Base-by-base conservation (phyloP, 2,888 invertebrate genomes). In the Meta bourneti region DNA sequence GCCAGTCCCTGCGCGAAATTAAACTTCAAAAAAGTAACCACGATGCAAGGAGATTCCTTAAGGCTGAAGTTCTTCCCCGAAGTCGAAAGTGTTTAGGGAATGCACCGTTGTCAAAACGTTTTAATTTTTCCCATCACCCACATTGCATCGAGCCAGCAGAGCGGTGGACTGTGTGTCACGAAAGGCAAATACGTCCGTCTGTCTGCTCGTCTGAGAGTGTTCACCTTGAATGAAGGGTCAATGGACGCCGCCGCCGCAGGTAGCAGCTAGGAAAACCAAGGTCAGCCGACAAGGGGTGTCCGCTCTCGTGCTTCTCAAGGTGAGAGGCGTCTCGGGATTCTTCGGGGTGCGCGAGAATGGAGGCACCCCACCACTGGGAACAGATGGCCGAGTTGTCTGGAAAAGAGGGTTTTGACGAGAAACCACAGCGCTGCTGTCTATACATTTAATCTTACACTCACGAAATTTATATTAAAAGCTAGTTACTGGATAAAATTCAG, bases 161-260 rank as follows among this genome's bases (percentile, higher is more conserved):
- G 71, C 61, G 75, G 70, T 78, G 80, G 81, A 86, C 71, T 81
- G 86, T 86, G 34, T 34, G 90, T 90, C 90, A 90, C 86, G 90
- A 90, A 74, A 81, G 75, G 77, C 71, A 86, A 90, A 85, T 72
- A 84, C 70, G 79, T 74, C 80, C 74, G 75, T 80, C 75, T 61
- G 72, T 79, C 79, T 72, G 72, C 49, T 34, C 75, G 83, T 77
- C 89, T 78, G 90, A 80, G 87, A 91, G 83, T 87, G 91, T 91
- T 91, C 91, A 91, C 91, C 91, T 91, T 91, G 91, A 91, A 51
- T 54, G 81, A 16, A 69, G 91, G 85, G 86, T 87, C 87, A 91
- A 91, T 69, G 87, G 72, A 87, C 91, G 78, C 70, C 91, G 71
- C 54, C 87, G n/a, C 82, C 87, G n/a, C 82, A 87, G 86, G 91